Evolutionary conservation across 1,140 invertebrate species (phyloP).

Genomic region (Helicoverpa zea): DNA sequence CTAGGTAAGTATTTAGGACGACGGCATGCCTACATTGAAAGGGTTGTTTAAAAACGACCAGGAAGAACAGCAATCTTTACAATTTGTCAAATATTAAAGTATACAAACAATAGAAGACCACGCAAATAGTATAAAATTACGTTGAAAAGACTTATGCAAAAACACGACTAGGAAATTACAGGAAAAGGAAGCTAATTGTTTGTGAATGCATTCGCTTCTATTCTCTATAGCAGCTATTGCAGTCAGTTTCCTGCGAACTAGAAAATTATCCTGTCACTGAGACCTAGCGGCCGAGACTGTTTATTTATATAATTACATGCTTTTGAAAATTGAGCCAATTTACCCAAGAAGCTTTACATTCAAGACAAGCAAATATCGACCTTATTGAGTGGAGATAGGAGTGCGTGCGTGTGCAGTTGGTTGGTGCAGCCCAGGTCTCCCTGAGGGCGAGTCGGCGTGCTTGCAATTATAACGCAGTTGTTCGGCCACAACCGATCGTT

Average conservation of each 20-base stretch:
- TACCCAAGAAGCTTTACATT: neutral
- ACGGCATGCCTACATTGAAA: too few species aligned
- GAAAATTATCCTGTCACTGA: constrained; percentile 36
- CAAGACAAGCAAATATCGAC: constrained; percentile 2
- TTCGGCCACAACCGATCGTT: constrained; percentile 23
- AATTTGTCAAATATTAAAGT: too few species aligned
- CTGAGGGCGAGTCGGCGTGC: constrained; percentile 8
- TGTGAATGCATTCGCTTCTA: neutral
- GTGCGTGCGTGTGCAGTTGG: neutral
- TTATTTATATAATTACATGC: constrained; percentile 43
- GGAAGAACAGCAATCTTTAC: too few species aligned
- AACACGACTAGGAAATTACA: neutral
- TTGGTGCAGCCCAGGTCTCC: constrained; percentile 5
- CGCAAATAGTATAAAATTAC: too few species aligned
- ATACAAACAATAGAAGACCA: too few species aligned
- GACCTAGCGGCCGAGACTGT: constrained; percentile 26
- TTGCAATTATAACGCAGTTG: constrained; percentile 42
- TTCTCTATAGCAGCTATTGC: neutral
- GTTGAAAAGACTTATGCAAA: neutral
- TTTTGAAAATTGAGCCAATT: constrained; percentile 31
- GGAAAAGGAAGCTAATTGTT: constrained; percentile 37
- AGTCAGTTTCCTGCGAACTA: constrained; percentile 29
- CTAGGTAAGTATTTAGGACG: too few species aligned
- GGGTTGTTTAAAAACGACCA: too few species aligned
- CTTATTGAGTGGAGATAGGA: neutral